Evolutionary conservation across 2,113 vertebrate genomes (phyloP), one percentile per base, ranked within the genome.

Genomic region (Oplegnathus fasciatus): DNA sequence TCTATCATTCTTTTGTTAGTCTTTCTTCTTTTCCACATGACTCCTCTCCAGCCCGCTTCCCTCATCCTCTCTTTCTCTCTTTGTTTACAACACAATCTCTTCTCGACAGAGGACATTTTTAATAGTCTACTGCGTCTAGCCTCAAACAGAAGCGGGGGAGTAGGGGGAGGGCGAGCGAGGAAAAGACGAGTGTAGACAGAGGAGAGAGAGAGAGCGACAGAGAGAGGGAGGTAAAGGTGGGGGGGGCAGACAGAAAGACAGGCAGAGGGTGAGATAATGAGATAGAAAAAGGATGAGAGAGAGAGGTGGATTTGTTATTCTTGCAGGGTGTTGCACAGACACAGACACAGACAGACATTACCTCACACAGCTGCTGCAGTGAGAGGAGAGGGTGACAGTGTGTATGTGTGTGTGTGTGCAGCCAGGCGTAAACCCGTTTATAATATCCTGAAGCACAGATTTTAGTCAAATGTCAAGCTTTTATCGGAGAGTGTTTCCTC

Each of bases 311-410:
- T 88, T 88, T 88, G 78, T 87, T 92, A 86, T 92, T 90, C 88
- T 92, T 92, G 85, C 88, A 87, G 89, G 88, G 88, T 87, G 89
- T 90, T 92, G 81, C 85, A 86, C 87, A 91, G 86, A 91, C 67
- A 37, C 75, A 88, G 81, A 90, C 81, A 20, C 64, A 92, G 90
- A 91, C 91, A 93, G 91, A 94, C 91, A 86, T 93, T 90, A 93
- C 89, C 93, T 93, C 91, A 94, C 91, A 89, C 88, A 82, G 88
- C 88, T 91, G 89, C 92, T 78, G 91, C 91, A 89, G 86, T 50
- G 88, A 90, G 87, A 62, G 54, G 72, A 74, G 73, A 89, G 81
- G 75, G 85, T 72, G 81, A 73, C 83, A 75, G 60, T 64, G 78
- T 74, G 73, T 75, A 71, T 57, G 83, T 76, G 65, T 72, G 64